Conservation (phyloP, 1,140 invertebrate genomes). For the Eufriesea mexicana region DNA sequence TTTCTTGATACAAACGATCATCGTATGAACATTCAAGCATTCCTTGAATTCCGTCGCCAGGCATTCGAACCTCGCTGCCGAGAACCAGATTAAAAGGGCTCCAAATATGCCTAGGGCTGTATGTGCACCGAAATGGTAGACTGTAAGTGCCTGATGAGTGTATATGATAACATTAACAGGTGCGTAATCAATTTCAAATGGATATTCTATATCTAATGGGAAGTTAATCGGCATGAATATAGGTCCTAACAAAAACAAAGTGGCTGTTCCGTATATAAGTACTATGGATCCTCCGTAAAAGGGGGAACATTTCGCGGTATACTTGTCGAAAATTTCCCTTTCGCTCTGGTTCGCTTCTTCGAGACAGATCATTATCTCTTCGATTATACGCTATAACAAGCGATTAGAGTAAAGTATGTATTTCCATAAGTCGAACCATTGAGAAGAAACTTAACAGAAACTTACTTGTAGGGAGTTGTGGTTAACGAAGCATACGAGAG, state of each 20-base stretch:
- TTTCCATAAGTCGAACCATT: not conserved
- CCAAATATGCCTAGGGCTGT: constrained; percentile 54
- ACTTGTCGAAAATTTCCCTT: constrained; percentile 17
- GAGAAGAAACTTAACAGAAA: not conserved
- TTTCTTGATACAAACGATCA: constrained; percentile 47
- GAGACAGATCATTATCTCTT: constrained; percentile 31
- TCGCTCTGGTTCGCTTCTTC: constrained; percentile 18
- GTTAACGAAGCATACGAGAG: not conserved
- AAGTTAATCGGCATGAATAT: constrained; percentile 51
- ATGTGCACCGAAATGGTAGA: constrained; percentile 48
- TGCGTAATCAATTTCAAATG: constrained; percentile 55
- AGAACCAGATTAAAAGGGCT: constrained; percentile 62
- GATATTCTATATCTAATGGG: constrained; percentile 57
- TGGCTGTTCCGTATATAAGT: not conserved
- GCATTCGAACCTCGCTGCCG: constrained; percentile 61
- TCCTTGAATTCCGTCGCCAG: constrained; percentile 34
- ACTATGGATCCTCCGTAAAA: constrained; percentile 2
- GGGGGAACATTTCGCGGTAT: constrained; percentile 17
- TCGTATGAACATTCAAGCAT: not conserved
- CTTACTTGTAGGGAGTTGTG: constrained; percentile 36
- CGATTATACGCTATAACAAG: constrained; percentile 38
- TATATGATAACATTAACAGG: constrained; percentile 44
- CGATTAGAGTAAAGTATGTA: no score
- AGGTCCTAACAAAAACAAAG: constrained; percentile 35
- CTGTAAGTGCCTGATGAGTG: constrained; percentile 51